phyloP scores from a whole-genome alignment of 2,113 vertebrate species.

The Tricholaema leucomelas region DNA sequence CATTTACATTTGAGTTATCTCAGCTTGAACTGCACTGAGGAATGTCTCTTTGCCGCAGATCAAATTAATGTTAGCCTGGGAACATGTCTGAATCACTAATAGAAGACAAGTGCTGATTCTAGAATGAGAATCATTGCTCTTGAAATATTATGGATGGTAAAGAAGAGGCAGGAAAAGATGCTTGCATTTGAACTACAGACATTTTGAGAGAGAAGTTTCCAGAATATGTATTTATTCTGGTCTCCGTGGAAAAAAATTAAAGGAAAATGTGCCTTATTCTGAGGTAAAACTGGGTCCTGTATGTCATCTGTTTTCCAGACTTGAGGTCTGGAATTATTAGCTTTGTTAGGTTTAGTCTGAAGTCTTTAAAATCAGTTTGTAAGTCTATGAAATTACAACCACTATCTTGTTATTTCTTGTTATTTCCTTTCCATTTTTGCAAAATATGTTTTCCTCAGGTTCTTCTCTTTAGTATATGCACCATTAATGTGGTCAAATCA shows the following conservation, averaged over 20 bases:
- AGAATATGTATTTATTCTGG: neutral
- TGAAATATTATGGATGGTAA: neutral
- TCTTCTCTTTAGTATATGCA: neutral
- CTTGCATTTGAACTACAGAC: neutral
- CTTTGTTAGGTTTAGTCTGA: neutral
- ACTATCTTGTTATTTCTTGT: neutral
- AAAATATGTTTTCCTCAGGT: neutral
- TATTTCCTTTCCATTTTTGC: neutral
- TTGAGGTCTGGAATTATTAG: neutral
- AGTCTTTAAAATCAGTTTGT: neutral
- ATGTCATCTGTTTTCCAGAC: neutral
- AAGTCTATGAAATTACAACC: neutral
- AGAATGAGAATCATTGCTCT: neutral
- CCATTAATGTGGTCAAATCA: neutral
- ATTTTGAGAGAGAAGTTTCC: neutral
- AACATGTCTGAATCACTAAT: neutral
- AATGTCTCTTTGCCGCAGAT: neutral
- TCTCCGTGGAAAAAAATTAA: neutral
- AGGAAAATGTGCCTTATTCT: neutral
- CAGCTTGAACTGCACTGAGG: neutral
- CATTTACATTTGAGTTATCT: constrained; percentile 18
- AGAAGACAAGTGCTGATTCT: neutral
- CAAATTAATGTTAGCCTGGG: neutral
- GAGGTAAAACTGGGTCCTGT: neutral
- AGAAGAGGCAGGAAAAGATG: neutral